These are phyloP conservation scores for Geotrupes spiniger DNA, from an alignment of 2,888 invertebrate species.

Conservation along the genomic window DNA sequence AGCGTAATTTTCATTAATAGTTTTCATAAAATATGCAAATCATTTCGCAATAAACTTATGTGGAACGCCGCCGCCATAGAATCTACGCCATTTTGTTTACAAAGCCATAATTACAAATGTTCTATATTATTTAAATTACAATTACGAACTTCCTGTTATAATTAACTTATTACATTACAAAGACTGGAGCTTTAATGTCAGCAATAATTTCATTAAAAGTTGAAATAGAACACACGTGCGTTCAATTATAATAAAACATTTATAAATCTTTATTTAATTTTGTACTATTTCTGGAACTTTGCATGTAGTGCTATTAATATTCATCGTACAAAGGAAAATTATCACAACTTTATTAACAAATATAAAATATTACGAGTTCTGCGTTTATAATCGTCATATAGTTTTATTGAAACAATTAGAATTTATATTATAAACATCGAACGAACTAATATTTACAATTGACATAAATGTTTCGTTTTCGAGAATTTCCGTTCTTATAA, in stretches of 20 bases:
- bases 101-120: conserved; percentile 47
- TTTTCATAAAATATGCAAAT: conserved; percentile 38
- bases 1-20: conserved; percentile 39
- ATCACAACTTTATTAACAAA: conserved; percentile 11
- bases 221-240: conserved; percentile 47
- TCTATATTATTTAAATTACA: conserved; percentile 51
- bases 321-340: conserved; percentile 16
- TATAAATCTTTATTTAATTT: conserved; percentile 45
- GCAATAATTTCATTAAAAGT: conserved; percentile 50
- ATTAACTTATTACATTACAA: conserved; percentile 49
- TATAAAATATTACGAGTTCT: conserved; percentile 3
- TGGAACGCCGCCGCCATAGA: conserved; percentile 6
- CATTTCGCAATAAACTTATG: conserved; percentile 10
- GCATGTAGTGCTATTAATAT: conserved; percentile 37
- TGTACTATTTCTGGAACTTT: conserved; percentile 39
- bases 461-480: not conserved
- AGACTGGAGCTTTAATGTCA: conserved; percentile 47
- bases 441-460: conserved; percentile 1
- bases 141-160: conserved; percentile 48
- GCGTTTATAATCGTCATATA: not conserved
- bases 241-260: conserved; percentile 49
- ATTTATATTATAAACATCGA: not conserved
- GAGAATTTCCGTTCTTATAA: conserved; percentile 5
- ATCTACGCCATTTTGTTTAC: conserved; percentile 40
- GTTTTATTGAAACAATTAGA: conserved; percentile 4